phyloP scores from a whole-genome alignment of 2,113 vertebrate species.

The Colius striatus region DNA sequence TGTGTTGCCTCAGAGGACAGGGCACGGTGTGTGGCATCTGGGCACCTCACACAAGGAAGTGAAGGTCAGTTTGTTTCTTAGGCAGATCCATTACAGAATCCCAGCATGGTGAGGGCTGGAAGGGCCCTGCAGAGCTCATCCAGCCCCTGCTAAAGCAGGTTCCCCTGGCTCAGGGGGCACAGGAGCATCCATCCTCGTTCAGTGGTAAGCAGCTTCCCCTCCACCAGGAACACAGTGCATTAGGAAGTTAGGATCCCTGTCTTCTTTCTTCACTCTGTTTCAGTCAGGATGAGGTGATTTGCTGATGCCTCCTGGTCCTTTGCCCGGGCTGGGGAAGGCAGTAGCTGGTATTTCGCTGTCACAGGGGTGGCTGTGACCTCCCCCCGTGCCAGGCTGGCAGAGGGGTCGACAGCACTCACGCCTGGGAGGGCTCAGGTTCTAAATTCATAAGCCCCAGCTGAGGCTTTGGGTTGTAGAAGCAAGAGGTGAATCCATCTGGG shows the following conservation, averaged over 20 bases:
- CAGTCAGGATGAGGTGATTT: not conserved
- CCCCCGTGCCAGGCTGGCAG: not conserved
- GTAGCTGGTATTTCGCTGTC: not conserved
- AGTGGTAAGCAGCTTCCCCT: too few relatives aligned
- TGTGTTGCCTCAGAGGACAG: accelerated
- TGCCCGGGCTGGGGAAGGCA: too few relatives aligned
- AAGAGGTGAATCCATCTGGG: not conserved
- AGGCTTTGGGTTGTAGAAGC: not conserved
- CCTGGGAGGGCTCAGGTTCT: not conserved
- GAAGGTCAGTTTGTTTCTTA: not conserved
- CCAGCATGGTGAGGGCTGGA: too few relatives aligned
- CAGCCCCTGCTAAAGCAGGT: too few relatives aligned
- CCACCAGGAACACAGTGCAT: too few relatives aligned
- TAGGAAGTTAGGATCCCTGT: not conserved
- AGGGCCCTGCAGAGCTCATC: too few relatives aligned
- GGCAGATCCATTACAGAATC: too few relatives aligned
- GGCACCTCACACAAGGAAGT: not conserved
- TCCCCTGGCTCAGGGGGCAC: too few relatives aligned
- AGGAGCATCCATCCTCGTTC: too few relatives aligned
- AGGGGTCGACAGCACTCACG: accelerated
- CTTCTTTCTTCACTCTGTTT: not conserved
- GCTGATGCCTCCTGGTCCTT: not conserved
- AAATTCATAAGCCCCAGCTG: not conserved
- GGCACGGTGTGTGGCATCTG: accelerated
- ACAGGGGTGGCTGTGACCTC: not conserved